Evolutionary conservation across 2,888 invertebrate species (phyloP).

Genomic region (Synergus gifuensis): DNA sequence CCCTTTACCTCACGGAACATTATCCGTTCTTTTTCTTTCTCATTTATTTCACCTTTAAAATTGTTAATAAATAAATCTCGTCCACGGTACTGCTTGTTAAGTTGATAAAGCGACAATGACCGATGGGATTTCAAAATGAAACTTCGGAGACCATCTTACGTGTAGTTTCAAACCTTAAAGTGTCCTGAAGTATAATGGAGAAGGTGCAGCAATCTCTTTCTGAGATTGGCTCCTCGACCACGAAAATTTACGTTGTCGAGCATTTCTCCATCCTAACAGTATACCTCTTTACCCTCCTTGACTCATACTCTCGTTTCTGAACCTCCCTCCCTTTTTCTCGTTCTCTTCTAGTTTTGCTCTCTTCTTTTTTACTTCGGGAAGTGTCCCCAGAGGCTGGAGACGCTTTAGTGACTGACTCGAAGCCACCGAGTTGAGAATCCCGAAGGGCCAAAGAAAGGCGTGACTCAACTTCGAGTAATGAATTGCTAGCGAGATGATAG

Average conservation of each 20-base stretch:
- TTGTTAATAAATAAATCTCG: background rate
- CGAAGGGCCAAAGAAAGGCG: slow-evolving; percentile 59
- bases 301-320: slow-evolving; percentile 29
- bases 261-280: slow-evolving; percentile 38
- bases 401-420: slow-evolving; percentile 54
- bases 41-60: background rate
- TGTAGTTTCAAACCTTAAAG: slow-evolving; percentile 51
- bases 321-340: slow-evolving; percentile 37
- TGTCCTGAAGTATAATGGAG: slow-evolving; percentile 55
- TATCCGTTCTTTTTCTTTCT: too few species aligned
- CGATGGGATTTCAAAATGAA: slow-evolving; percentile 64
- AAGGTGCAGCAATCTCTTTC: slow-evolving; percentile 47
- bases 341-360: slow-evolving; percentile 24
- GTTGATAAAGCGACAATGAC: slow-evolving; percentile 61
- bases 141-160: slow-evolving; percentile 54
- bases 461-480: slow-evolving; percentile 66
- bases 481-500: slow-evolving; percentile 65
- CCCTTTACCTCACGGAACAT: too few species aligned
- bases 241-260: slow-evolving; percentile 53
- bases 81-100: background rate
- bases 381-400: slow-evolving; percentile 54
- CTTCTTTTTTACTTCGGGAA: slow-evolving; percentile 45
- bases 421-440: slow-evolving; percentile 55
- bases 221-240: slow-evolving; percentile 56
- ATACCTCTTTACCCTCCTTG: slow-evolving; percentile 46